A percentile compares a stretch with the other conserved stretches of the same genome.
Evolutionary conservation across 2,888 invertebrate species (phyloP).

Genomic region (Pristionchus fissidentatus): DNA sequence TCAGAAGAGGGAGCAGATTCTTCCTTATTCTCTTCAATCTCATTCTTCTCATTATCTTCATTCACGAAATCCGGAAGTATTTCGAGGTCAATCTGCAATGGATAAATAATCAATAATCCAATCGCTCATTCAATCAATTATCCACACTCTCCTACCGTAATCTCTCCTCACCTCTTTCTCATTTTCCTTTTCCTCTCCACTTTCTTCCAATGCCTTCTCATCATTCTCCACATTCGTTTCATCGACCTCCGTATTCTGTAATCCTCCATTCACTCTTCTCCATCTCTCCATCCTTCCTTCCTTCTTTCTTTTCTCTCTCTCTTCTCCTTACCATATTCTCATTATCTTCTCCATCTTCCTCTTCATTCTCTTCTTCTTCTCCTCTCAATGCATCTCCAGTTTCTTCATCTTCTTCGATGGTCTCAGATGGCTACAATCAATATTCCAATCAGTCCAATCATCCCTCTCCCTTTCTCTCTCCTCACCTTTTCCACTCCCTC

Average conservation of each 20-base stretch:
- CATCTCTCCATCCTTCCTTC: neutral
- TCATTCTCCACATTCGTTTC: neutral
- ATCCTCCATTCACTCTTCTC: neutral
- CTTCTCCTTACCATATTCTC: neutral
- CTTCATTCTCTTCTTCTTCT: neutral
- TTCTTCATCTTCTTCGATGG: neutral
- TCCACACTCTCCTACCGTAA: neutral
- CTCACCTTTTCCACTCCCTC: neutral
- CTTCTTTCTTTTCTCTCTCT: neutral
- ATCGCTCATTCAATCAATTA: neutral
- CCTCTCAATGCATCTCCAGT: neutral
- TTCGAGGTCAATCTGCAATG: conserved; percentile 2
- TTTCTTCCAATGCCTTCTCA: neutral
- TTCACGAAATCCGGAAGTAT: neutral
- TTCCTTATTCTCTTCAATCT: neutral
- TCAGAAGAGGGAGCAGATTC: too few species aligned
- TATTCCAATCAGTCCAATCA: neutral
- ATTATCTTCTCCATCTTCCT: conserved; percentile 19
- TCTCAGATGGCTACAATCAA: conserved; percentile 7
- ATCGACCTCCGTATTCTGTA: neutral
- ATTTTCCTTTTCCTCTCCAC: conserved; percentile 19
- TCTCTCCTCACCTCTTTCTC: conserved; percentile 13
- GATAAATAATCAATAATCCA: too few species aligned
- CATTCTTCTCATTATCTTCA: neutral
- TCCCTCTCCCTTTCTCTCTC: neutral